Percentiles rank a stretch among this genome's conserved stretches.
These are phyloP conservation scores for Nematolebias whitei DNA, from an alignment of 2,113 vertebrate species.

Conservation along the genomic window DNA sequence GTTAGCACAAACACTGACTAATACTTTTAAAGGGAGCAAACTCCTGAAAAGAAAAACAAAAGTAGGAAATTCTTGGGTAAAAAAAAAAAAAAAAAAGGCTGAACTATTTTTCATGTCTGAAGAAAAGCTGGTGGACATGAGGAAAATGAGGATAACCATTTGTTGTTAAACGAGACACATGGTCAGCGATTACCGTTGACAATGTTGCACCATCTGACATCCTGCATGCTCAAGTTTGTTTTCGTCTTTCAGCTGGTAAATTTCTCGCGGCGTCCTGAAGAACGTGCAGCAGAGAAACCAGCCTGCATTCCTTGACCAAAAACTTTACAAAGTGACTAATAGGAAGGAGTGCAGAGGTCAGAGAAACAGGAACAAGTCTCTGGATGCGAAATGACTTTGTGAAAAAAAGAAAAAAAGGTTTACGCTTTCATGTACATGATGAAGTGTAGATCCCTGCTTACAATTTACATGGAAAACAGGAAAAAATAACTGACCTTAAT, in stretches of 20 bases:
- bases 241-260: conserved; percentile 19
- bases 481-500: conserved; percentile 50
- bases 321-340: conserved; percentile 68
- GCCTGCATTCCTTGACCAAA: conserved; percentile 60
- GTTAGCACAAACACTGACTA: conserved; percentile 73
- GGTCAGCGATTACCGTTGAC: conserved; percentile 16
- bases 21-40: conserved; percentile 63
- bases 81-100: conserved; percentile 23
- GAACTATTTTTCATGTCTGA: conserved; percentile 57
- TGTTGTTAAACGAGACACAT: conserved; percentile 9
- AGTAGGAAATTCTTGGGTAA: conserved; percentile 53
- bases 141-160: conserved; percentile 19
- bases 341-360: conserved; percentile 62
- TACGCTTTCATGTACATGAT: conserved; percentile 31
- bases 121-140: conserved; percentile 6
- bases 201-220: neutral
- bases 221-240: conserved; percentile 17
- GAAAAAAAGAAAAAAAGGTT: conserved; percentile 23
- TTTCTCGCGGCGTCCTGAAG: conserved; percentile 14
- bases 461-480: conserved; percentile 48
- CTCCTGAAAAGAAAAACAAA: conserved; percentile 71
- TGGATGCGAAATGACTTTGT: conserved; percentile 52
- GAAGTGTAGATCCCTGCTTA: conserved; percentile 30
- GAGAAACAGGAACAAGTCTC: conserved; percentile 70
- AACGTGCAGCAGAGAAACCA: conserved; percentile 33